phyloP scores from a whole-genome alignment of 2,797 vertebrate species.

The Octomys mimax region DNA sequence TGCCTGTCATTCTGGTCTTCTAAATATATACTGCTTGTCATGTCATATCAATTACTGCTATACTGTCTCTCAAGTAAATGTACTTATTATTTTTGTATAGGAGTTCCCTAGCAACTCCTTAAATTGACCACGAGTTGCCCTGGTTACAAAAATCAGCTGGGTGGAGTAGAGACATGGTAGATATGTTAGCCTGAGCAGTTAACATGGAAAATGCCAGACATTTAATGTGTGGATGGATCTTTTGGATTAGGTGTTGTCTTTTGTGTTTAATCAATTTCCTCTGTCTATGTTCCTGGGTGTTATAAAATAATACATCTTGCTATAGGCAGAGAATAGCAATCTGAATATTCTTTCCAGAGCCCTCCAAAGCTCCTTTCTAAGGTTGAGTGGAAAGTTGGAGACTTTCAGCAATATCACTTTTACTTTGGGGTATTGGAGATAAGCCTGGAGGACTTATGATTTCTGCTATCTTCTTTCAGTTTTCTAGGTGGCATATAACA shows the following conservation, averaged over 20 bases:
- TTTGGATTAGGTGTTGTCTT: neutral
- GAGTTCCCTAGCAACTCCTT: neutral
- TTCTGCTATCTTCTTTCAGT: constrained; percentile 25
- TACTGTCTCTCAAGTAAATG: neutral
- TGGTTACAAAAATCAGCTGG: constrained; percentile 28
- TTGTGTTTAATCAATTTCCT: constrained; percentile 57
- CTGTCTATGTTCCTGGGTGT: neutral
- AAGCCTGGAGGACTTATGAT: constrained; percentile 2
- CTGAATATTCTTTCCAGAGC: neutral
- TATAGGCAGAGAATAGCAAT: neutral
- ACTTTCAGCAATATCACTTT: neutral
- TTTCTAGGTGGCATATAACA: constrained; percentile 39
- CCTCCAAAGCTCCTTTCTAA: neutral
- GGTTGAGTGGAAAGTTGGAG: neutral
- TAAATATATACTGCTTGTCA: no score
- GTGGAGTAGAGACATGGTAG: neutral
- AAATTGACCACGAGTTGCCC: neutral
- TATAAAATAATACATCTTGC: constrained; percentile 48
- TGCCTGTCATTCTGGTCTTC: no score
- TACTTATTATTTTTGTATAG: constrained; percentile 2
- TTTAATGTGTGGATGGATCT: neutral
- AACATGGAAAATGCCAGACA: constrained; percentile 44
- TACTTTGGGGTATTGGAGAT: neutral
- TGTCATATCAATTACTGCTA: no score
- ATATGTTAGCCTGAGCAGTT: neutral